phyloP scores from a whole-genome alignment of 2,888 invertebrate genomes.

The Pomacea canaliculata region DNA sequence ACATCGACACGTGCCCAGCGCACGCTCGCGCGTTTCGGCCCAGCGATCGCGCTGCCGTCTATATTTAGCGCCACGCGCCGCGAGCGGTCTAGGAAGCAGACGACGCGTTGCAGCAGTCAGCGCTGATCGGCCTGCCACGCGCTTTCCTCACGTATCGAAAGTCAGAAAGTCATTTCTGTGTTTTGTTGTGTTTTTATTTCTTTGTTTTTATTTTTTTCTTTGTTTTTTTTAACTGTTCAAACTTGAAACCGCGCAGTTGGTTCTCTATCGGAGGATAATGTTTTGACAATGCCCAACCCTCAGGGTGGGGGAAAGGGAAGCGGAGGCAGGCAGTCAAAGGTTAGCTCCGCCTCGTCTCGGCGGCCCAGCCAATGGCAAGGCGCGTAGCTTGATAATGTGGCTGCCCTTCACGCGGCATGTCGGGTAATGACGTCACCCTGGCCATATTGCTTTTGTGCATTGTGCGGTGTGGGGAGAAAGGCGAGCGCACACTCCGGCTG shows the following conservation, averaged over 20 bases:
- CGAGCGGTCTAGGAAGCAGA: background rate
- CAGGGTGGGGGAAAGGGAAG: slow-evolving; percentile 1
- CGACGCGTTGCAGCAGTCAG: background rate
- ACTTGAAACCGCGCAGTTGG: too few species aligned
- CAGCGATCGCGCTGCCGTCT: background rate
- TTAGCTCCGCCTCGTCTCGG: slow-evolving; percentile 44
- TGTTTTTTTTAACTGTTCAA: too few species aligned
- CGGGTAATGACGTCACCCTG: slow-evolving; percentile 60
- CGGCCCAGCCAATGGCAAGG: slow-evolving; percentile 42
- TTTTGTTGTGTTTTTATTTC: too few species aligned
- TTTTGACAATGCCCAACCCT: too few species aligned
- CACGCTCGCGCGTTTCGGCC: too few species aligned
- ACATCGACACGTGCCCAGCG: too few species aligned
- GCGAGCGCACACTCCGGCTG: slow-evolving; percentile 43
- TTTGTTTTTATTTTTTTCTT: too few species aligned
- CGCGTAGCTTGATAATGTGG: slow-evolving; percentile 33
- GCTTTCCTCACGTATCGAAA: too few species aligned
- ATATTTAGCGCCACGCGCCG: background rate
- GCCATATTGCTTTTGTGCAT: slow-evolving; percentile 56
- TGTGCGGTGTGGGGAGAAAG: slow-evolving; percentile 40
- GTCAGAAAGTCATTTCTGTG: too few species aligned
- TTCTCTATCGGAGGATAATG: too few species aligned
- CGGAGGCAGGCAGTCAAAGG: slow-evolving; percentile 25
- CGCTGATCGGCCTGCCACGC: too few species aligned
- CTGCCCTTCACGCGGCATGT: slow-evolving; percentile 37